phyloP scores from a whole-genome alignment of 2,113 vertebrate genomes.

The Colaptes auratus region DNA sequence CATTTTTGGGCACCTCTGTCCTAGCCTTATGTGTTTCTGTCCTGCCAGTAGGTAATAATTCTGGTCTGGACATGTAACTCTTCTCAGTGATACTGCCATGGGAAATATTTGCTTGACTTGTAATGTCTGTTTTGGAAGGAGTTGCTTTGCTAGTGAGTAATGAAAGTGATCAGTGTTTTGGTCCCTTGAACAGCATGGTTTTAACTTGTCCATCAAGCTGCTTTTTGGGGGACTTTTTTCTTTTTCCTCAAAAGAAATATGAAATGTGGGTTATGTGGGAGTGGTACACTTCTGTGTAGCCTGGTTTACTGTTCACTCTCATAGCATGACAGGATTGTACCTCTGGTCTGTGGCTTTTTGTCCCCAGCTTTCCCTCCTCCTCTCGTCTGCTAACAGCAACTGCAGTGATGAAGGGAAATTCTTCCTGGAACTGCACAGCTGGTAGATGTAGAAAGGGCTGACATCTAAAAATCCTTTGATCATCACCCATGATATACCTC shows the following conservation, averaged over 20 bases:
- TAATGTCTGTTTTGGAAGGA: not conserved
- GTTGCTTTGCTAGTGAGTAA: rapidly evolving
- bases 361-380: not conserved
- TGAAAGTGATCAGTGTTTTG: not conserved
- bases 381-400: not conserved
- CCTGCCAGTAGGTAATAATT: rapidly evolving
- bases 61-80: rapidly evolving
- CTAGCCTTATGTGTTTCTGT: not conserved
- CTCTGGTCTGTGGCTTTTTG: not conserved
- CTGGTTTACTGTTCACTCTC: not conserved
- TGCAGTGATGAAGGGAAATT: not conserved
- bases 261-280: not conserved
- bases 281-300: not conserved
- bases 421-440: not conserved
- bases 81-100: rapidly evolving
- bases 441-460: not conserved
- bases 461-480: not conserved
- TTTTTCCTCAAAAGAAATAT: not conserved
- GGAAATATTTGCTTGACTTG: not conserved
- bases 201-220: not conserved
- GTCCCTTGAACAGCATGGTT: rapidly evolving
- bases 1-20: rapidly evolving
- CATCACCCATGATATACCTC: not conserved
- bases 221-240: too few relatives aligned
- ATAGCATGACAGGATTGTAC: not conserved